Base-by-base conservation (phyloP, 2,113 vertebrate species). In the Upupa epops region DNA sequence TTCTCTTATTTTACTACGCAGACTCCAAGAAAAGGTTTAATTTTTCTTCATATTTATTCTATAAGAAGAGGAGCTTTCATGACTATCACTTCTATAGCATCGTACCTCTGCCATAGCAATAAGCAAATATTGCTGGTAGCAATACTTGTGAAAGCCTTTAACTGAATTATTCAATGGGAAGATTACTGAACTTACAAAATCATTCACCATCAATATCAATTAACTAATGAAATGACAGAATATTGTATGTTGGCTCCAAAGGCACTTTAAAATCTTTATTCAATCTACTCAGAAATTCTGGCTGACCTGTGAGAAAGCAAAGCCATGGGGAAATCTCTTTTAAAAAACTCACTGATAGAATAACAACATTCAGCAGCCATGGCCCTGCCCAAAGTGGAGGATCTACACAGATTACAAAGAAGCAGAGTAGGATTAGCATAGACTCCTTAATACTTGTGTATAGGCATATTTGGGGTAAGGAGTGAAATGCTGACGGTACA, bases 221-320 rank as follows among this genome's bases (percentile, higher is more conserved):
- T 74, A 81, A 63, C 28, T 70, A n/a, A 61, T 42, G 32, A 48
- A 66, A 65, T 64, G 29, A 37, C 6, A 0, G 3, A 29, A 31
- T 5, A 20, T 70, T 88, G 88, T 59, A 32, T 0, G 0, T 26
- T 42, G 28, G 3, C 26, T 59, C 2, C 64, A 11, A 63, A 63
- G 25, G n/a, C 59, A 40, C 87, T 75, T 89, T 55, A 58, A 5
- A 15, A 11, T 28, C 22, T 75, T 70, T 74, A 58, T 72, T 87
- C n/a, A 58, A 20, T 54, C 9, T 24, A 49, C 17, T 59, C 58
- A 88, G 55, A 93, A 90, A 71, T 74, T 51, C 10, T 81, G 52
- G 5, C 32, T 8, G 4, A 74, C 7, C 34, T 63, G 16, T 76
- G 24, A 78, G 42, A 73, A 93, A 88, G n/a, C 29, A 74, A 48